Conservation (phyloP, 2,888 invertebrate genomes). For the Aromia moschata region DNA sequence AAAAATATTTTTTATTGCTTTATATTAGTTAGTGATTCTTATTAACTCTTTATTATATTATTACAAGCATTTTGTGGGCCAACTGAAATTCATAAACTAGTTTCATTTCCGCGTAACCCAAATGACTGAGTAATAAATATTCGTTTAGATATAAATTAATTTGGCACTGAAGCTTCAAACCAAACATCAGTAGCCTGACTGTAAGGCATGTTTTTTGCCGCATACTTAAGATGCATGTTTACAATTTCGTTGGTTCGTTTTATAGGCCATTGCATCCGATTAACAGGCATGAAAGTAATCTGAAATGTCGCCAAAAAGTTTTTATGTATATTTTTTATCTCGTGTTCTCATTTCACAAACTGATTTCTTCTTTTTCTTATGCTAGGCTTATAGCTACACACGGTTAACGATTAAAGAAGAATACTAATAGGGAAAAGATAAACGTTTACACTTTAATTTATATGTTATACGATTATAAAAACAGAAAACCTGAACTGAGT, state of each 20-base stretch:
- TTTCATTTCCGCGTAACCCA: conserved; percentile 32
- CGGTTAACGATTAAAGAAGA: too few species aligned
- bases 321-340: too few species aligned
- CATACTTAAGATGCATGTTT: not conserved
- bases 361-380: too few species aligned
- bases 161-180: not conserved
- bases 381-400: too few species aligned
- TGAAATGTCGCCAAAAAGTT: not conserved
- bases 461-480: too few species aligned
- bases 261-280: not conserved
- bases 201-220: not conserved
- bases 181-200: not conserved
- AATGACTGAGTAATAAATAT: conserved; percentile 16
- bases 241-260: not conserved
- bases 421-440: too few species aligned
- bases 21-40: conserved; percentile 8
- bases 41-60: conserved; percentile 5
- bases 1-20: conserved; percentile 6
- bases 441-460: too few species aligned
- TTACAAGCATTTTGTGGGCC: conserved; percentile 25
- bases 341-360: too few species aligned
- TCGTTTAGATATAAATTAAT: conserved; percentile 5
- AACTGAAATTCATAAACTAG: conserved; percentile 26
- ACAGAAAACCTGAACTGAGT: too few species aligned
- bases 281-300: not conserved